phyloP scores from a whole-genome alignment of 2,113 vertebrate genomes.

The Carassius gibelio region DNA sequence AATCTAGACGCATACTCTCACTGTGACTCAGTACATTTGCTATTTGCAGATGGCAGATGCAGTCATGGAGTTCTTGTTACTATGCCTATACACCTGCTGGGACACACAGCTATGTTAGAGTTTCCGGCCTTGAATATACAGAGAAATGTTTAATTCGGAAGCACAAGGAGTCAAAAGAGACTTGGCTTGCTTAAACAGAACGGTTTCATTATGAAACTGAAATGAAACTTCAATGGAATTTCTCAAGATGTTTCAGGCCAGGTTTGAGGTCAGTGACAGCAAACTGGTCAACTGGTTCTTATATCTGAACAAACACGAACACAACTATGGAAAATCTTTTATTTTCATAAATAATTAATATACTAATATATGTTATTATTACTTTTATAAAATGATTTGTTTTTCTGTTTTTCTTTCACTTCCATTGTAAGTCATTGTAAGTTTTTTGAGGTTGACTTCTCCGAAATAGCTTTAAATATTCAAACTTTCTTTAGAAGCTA shows the following conservation, averaged over 20 bases:
- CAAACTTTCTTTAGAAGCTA: background rate
- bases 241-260: background rate
- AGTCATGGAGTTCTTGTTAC: background rate
- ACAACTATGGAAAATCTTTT: too few relatives aligned
- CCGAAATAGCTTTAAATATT: background rate
- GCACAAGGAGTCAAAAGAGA: background rate
- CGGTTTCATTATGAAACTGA: background rate
- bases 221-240: background rate
- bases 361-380: too few relatives aligned
- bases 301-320: background rate
- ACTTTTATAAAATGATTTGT: too few relatives aligned
- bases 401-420: too few relatives aligned
- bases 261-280: background rate
- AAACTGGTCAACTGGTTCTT: background rate
- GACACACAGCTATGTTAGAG: background rate
- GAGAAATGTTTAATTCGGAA: background rate
- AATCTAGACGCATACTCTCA: constrained; percentile 3
- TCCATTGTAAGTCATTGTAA: too few relatives aligned
- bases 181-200: background rate
- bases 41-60: constrained; percentile 14
- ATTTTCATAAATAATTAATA: too few relatives aligned
- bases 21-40: background rate
- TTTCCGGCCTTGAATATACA: background rate
- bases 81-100: background rate
- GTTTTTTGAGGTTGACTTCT: background rate